Base-by-base conservation (phyloP, 2,113 vertebrate species). In the Bettongia penicillata region DNA sequence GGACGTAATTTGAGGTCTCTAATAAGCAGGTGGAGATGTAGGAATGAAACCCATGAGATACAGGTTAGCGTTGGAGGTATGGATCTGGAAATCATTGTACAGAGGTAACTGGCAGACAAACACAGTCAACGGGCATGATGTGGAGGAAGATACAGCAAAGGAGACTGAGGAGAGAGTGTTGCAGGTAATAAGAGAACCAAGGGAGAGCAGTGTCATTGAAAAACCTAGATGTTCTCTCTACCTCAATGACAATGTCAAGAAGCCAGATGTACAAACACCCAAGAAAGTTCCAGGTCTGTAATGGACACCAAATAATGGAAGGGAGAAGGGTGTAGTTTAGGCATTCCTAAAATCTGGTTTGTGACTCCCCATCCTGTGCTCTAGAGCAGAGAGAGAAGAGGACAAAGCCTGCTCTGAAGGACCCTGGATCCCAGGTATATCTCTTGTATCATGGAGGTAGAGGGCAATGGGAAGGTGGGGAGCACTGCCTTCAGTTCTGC, bases 211-310 rank as follows among this genome's bases (percentile, higher is more conserved):
- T 14, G 28, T 14, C 31, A 37, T 0, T 19, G 53, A 8, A 23
- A 43, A 43, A 43, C n/a, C 37, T 0, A 43, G n/a, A 22, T n/a
- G n/a, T 84, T 7, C n/a, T 23, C 19, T 16, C 37, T 2, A 8
- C 68, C 37, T 84, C 68, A 0, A 22, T 7, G 68, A 8, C n/a
- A 84, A 16, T 1, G 16, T 43, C n/a, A 43, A 6, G 68, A n/a
- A 84, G 5, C 68, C 68, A 84, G 61, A 77, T 7, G 16, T 19
- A 6, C 31, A 5, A 7, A 10, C 37, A 6, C 61, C 61, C 37
- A 37, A 37, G 1, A n/a, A 19, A n/a, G 37, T 14, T n/a, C 61
- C 37, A 16, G 14, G 37, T 6, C 31, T n/a, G 0, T 1, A 2
- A 77, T 28, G 55, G 26, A 57, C 55, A 57, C 55, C 55, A 28